These are phyloP conservation scores for Sebastes glaucus DNA, from an alignment of 2,797 vertebrate genomes.

Conservation along the genomic window DNA sequence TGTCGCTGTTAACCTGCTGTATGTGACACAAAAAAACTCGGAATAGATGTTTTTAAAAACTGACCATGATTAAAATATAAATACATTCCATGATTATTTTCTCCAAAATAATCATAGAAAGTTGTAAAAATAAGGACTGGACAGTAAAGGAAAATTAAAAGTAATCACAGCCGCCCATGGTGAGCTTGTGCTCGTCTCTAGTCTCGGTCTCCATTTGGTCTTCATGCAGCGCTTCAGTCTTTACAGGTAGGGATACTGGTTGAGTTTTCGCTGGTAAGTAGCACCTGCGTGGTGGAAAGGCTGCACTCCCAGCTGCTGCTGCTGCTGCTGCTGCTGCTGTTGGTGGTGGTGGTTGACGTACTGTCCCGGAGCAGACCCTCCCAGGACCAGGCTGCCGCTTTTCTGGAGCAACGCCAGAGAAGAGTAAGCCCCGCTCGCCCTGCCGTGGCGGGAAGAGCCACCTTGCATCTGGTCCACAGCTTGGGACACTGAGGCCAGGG, in stretches of 20 bases:
- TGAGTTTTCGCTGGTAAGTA: conserved; percentile 93
- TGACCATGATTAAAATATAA: conserved; percentile 13
- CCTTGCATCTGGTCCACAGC: conserved; percentile 92
- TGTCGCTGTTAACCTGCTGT: background rate
- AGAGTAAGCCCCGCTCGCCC: conserved; percentile 82
- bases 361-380: conserved; percentile 86
- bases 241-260: conserved; percentile 94
- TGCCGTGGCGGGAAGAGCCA: conserved; percentile 85
- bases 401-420: conserved; percentile 95
- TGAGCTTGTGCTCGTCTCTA: conserved; percentile 60
- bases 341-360: conserved; percentile 79
- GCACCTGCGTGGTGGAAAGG: conserved; percentile 89
- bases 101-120: background rate
- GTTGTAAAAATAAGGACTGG: background rate
- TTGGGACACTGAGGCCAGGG: conserved; percentile 93
- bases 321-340: conserved; percentile 79
- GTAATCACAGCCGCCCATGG: conserved; percentile 15
- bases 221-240: conserved; percentile 10
- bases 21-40: background rate
- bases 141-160: conserved; percentile 10
- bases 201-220: conserved; percentile 55
- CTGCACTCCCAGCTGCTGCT: conserved; percentile 90
- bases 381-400: conserved; percentile 87
- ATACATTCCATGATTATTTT: conserved; percentile 3
- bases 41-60: background rate